phyloP scores from a whole-genome alignment of 2,888 invertebrate species.

The Drosophila heteroneura region DNA sequence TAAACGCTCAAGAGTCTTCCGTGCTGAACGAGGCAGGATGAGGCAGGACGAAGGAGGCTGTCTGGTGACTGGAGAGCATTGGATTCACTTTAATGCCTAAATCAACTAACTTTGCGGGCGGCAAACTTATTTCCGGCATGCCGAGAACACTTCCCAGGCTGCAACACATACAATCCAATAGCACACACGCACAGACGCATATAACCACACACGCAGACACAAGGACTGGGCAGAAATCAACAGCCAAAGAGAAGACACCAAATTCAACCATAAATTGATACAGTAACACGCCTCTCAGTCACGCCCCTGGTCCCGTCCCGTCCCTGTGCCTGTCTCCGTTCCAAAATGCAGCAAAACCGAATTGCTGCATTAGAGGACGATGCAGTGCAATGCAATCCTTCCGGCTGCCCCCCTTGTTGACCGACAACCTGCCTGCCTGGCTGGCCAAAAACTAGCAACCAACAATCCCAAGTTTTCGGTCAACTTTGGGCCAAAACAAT shows the following conservation, averaged over 20 bases:
- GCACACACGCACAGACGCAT: conserved; percentile 8
- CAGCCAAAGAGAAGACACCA: conserved; percentile 63
- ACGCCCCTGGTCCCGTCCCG: conserved; percentile 33
- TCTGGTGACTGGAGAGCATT: conserved; percentile 17
- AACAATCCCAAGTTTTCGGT: conserved; percentile 82
- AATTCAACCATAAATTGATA: conserved; percentile 81
- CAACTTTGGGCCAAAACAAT: conserved; percentile 82
- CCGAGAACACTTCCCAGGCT: conserved; percentile 67
- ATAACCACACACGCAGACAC: conserved; percentile 16
- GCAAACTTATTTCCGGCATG: conserved; percentile 81
- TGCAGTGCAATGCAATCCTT: conserved; percentile 57
- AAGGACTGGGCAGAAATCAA: conserved; percentile 42
- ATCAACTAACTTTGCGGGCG: conserved; percentile 80
- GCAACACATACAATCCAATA: conserved; percentile 37
- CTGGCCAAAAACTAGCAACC: conserved; percentile 72
- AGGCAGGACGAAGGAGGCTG: neutral
- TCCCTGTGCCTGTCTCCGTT: conserved; percentile 1
- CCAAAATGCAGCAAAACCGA: conserved; percentile 42
- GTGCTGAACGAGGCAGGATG: conserved; percentile 2
- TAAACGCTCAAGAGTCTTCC: conserved; percentile 67
- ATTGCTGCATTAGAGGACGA: conserved; percentile 49
- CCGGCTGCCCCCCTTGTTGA: conserved; percentile 19
- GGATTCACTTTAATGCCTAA: conserved; percentile 79
- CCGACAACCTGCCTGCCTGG: conserved; percentile 10
- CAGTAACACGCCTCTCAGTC: conserved; percentile 70